Conservation (phyloP, 2,113 vertebrate genomes). For the Xenotilapia caudafasciata region DNA sequence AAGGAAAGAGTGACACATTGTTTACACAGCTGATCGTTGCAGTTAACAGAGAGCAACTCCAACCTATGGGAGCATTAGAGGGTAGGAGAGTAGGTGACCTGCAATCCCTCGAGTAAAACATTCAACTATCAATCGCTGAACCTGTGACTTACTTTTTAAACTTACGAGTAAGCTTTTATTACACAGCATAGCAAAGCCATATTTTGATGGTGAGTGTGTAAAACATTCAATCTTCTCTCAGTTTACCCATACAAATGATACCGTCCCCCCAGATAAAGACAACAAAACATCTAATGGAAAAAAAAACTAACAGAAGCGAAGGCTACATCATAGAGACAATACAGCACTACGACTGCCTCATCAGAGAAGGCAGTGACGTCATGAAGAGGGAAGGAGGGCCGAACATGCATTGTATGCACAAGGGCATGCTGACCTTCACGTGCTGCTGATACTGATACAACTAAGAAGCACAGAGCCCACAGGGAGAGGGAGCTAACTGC, state of each 20-base stretch:
- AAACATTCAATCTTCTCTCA: background rate
- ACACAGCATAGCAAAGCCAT: background rate
- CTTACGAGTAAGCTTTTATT: background rate
- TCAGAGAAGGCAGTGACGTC: slow-evolving; percentile 56
- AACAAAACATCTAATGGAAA: background rate
- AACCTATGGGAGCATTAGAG: background rate
- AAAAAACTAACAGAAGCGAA: background rate
- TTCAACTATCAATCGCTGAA: background rate
- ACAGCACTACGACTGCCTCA: background rate
- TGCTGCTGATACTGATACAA: slow-evolving; percentile 36
- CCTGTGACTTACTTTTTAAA: background rate
- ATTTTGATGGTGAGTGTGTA: background rate
- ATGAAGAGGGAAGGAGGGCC: slow-evolving; percentile 23
- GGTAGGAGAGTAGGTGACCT: background rate
- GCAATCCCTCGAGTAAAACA: background rate
- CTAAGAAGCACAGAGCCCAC: slow-evolving; percentile 7
- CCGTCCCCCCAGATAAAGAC: background rate
- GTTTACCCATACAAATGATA: background rate
- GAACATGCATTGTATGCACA: slow-evolving; percentile 64
- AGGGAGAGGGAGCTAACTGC: slow-evolving; percentile 1
- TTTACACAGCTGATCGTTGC: background rate
- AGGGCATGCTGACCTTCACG: slow-evolving; percentile 71
- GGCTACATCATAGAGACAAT: background rate
- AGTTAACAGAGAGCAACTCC: background rate
- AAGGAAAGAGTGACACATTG: background rate